These are phyloP conservation scores for Desmodus rotundus DNA, from an alignment of 2,113 vertebrate species.

Conservation along the genomic window DNA sequence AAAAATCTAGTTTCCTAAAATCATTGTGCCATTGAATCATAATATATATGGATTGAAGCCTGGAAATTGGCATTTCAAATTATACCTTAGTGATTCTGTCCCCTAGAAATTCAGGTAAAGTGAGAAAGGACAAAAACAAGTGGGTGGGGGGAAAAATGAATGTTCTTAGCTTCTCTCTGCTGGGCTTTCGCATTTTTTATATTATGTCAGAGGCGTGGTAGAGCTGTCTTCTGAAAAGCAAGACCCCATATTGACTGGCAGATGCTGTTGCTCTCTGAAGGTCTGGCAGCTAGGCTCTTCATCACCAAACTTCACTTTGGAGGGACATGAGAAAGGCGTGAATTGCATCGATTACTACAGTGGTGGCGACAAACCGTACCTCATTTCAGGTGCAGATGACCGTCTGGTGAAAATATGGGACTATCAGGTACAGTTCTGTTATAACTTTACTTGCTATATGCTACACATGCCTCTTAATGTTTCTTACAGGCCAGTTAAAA, in stretches of 20 bases:
- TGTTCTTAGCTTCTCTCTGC: not conserved
- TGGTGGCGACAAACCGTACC: slow-evolving; percentile 97
- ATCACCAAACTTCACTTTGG: slow-evolving; percentile 97
- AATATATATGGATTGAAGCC: not conserved
- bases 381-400: slow-evolving; percentile 98
- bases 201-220: not conserved
- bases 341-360: slow-evolving; percentile 99
- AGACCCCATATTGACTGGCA: fast-evolving
- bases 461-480: not conserved
- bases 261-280: slow-evolving; percentile 75
- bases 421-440: slow-evolving; percentile 88
- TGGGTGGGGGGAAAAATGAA: not conserved
- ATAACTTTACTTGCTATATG: not conserved
- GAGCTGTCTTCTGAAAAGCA: not conserved
- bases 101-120: slow-evolving; percentile 10
- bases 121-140: not conserved
- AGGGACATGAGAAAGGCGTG: slow-evolving; percentile 98
- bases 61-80: not conserved
- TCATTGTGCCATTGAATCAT: not conserved
- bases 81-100: not conserved
- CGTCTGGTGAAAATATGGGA: slow-evolving; percentile 99
- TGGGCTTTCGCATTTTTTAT: not conserved
- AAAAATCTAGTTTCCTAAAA: not conserved
- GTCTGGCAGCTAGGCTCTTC: slow-evolving; percentile 99
- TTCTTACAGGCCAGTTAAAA: not conserved